These are phyloP conservation scores for Halcyon chelicuti DNA, from an alignment of 2,797 vertebrate species.

Conservation along the genomic window DNA sequence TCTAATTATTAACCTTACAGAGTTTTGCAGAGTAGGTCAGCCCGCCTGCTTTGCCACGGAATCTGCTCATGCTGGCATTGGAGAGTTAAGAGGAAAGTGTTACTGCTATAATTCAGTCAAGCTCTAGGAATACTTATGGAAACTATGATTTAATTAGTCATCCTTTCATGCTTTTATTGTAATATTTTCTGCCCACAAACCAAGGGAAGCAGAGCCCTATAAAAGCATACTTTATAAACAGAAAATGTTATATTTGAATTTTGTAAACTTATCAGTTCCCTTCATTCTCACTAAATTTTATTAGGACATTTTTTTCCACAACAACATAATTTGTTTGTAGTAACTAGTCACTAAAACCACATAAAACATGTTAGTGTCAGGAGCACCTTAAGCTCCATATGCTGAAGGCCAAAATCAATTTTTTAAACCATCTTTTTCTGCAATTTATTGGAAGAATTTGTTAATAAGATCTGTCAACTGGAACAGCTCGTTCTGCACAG, in stretches of 20 bases:
- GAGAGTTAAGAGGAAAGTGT: neutral
- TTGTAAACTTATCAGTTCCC: neutral
- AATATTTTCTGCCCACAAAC: neutral
- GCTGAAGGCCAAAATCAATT: slow-evolving; percentile 66
- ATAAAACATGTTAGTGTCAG: slow-evolving; percentile 40
- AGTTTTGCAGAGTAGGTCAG: neutral
- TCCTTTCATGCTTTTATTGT: neutral
- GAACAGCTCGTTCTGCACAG: slow-evolving; percentile 72
- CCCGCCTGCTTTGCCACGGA: neutral
- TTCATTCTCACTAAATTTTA: neutral
- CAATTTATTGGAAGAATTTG: slow-evolving; percentile 72
- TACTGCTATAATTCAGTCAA: neutral
- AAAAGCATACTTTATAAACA: neutral
- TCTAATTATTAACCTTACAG: neutral
- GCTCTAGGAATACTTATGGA: neutral
- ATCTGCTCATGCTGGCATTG: neutral
- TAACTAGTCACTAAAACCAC: slow-evolving; percentile 46
- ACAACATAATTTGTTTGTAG: slow-evolving; percentile 35
- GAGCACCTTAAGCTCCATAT: slow-evolving; percentile 56
- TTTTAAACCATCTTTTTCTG: slow-evolving; percentile 62
- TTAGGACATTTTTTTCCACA: slow-evolving; percentile 27
- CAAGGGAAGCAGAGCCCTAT: neutral
- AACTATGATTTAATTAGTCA: neutral
- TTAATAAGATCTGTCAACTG: slow-evolving; percentile 75
- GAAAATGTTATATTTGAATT: neutral